A percentile compares a stretch with the other conserved stretches of the same genome.
Evolutionary conservation across 2,113 vertebrate genomes (phyloP).

Genomic region (Trochalopteron elliotii): DNA sequence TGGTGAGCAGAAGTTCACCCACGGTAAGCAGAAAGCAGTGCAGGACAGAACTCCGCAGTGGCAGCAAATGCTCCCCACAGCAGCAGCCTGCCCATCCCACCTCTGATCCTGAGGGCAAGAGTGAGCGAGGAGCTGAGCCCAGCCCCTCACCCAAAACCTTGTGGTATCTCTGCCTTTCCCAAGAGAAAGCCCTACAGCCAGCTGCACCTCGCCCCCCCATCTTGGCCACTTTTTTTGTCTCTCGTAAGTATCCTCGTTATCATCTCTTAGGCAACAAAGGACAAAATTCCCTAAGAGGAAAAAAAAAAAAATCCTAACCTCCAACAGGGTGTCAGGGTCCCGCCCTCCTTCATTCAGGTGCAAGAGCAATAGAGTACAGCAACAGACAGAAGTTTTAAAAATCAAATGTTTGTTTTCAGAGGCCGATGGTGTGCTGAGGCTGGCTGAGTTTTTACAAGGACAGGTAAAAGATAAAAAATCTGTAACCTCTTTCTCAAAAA

Average conservation of each 20-base stretch:
- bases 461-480: neutral
- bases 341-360: neutral
- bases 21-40: neutral
- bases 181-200: neutral
- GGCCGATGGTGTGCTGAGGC: neutral
- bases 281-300: neutral
- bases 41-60: accelerated
- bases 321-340: neutral
- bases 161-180: neutral
- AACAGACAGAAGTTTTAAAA: neutral
- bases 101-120: neutral
- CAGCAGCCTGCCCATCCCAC: neutral
- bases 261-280: neutral
- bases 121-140: neutral
- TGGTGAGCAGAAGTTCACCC: too few relatives aligned
- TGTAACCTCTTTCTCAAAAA: neutral
- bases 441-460: neutral
- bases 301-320: neutral
- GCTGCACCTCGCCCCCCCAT: neutral
- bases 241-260: neutral
- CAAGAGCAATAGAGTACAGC: neutral
- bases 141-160: neutral
- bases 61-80: neutral
- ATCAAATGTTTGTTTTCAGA: conserved; percentile 35
- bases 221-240: neutral